phyloP scores from a whole-genome alignment of 2,888 invertebrate species.

The Drosophila aldrichi region DNA sequence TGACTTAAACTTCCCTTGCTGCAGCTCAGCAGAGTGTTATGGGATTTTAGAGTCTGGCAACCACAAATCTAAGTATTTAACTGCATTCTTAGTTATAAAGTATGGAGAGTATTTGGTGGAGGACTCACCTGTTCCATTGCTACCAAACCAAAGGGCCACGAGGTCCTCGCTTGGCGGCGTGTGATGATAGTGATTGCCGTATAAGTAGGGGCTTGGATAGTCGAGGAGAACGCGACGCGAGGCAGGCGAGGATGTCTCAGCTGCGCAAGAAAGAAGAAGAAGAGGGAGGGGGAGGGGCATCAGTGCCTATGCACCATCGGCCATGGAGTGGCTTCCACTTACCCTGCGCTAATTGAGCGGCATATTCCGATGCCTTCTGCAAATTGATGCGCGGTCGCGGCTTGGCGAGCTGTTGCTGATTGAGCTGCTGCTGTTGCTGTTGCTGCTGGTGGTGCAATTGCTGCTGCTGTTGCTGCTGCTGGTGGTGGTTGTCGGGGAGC shows the following conservation, averaged over 20 bases:
- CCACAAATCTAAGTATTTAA: constrained; percentile 53
- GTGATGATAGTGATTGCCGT: constrained; percentile 85
- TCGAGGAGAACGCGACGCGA: constrained; percentile 85
- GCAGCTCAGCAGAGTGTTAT: neutral
- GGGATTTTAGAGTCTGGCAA: too few species aligned
- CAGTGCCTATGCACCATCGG: neutral
- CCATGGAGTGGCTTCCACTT: constrained; percentile 36
- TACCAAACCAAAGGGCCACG: constrained; percentile 91
- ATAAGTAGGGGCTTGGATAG: constrained; percentile 85
- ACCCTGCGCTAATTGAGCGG: constrained; percentile 85
- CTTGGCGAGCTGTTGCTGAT: constrained; percentile 70
- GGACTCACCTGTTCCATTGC: constrained; percentile 88
- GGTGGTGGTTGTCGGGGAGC: constrained; percentile 53
- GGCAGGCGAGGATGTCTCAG: constrained; percentile 84
- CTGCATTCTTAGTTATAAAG: constrained; percentile 64
- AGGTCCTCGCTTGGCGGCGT: constrained; percentile 90
- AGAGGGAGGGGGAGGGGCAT: neutral
- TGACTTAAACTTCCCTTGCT: neutral
- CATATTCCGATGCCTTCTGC: constrained; percentile 85
- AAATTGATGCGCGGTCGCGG: constrained; percentile 84
- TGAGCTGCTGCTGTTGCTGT: constrained; percentile 57
- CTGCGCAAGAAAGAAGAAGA: constrained; percentile 62
- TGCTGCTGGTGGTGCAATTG: constrained; percentile 66
- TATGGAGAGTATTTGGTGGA: constrained; percentile 15
- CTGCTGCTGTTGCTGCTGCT: constrained; percentile 53